Evolutionary conservation across 2,797 vertebrate species (phyloP).

Genomic region (Melanotaenia boesemani): DNA sequence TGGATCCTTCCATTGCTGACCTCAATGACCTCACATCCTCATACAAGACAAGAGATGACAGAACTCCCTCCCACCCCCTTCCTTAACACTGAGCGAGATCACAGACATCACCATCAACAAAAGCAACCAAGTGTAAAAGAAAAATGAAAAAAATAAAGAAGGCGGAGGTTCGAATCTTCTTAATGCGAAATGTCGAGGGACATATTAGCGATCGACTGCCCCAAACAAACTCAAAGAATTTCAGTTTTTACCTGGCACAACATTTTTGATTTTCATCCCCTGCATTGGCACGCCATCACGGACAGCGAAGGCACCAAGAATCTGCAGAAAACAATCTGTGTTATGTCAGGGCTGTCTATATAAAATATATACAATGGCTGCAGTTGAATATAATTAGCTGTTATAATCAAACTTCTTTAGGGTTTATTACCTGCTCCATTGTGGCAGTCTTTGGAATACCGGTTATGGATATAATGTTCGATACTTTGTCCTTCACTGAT

Average conservation of each 20-base stretch:
- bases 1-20: slow-evolving; percentile 43
- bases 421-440: slow-evolving; percentile 91
- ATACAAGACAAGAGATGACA: slow-evolving; percentile 45
- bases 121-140: slow-evolving; percentile 58
- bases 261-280: slow-evolving; percentile 85
- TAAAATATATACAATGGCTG: neutral
- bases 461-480: slow-evolving; percentile 91
- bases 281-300: slow-evolving; percentile 84
- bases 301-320: slow-evolving; percentile 84
- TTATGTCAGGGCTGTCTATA: neutral
- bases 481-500: slow-evolving; percentile 88
- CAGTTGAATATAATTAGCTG: slow-evolving; percentile 1
- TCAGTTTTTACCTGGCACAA: slow-evolving; percentile 84
- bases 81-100: slow-evolving; percentile 48
- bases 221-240: slow-evolving; percentile 60
- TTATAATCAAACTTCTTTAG: neutral
- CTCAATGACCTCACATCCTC: slow-evolving; percentile 50
- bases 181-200: slow-evolving; percentile 79
- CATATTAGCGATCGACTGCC: slow-evolving; percentile 65
- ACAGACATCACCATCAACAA: slow-evolving; percentile 67
- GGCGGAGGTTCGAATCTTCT: slow-evolving; percentile 74
- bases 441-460: slow-evolving; percentile 96
- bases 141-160: slow-evolving; percentile 53
- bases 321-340: slow-evolving; percentile 66
- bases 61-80: slow-evolving; percentile 22